Conservation (phyloP, 2,113 vertebrate species). For the Prunella himalayana region DNA sequence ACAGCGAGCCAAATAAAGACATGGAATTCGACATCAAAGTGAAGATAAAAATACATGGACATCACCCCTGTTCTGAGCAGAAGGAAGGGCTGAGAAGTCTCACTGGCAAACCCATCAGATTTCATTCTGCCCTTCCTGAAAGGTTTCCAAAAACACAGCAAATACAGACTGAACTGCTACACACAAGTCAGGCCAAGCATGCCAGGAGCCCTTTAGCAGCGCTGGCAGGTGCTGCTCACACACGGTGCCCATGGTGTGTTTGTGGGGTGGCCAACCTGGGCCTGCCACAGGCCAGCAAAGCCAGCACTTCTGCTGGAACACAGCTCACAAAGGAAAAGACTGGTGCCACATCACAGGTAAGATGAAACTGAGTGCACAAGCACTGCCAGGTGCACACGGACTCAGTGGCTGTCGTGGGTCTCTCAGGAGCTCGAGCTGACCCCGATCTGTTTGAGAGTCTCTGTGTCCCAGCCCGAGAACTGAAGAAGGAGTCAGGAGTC, state of each 20-base stretch:
- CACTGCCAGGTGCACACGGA: rapidly evolving
- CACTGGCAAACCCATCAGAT: background rate
- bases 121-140: background rate
- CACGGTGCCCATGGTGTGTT: rapidly evolving
- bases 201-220: background rate
- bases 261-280: background rate
- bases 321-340: background rate
- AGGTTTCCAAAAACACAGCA: background rate
- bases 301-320: background rate
- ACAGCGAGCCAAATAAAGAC: background rate
- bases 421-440: no score
- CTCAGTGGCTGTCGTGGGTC: background rate
- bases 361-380: background rate
- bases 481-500: no score
- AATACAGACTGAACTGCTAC: rapidly evolving
- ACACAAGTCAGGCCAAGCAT: rapidly evolving
- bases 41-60: slow-evolving; percentile 31
- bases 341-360: background rate
- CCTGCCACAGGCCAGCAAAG: background rate
- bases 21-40: background rate
- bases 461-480: no score
- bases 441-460: no score
- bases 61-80: background rate
- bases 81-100: background rate
- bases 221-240: background rate